Percentiles rank a stretch among this genome's conserved stretches.
phyloP scores from a whole-genome alignment of 1,140 invertebrate genomes.

The Drosophila equinoxialis region DNA sequence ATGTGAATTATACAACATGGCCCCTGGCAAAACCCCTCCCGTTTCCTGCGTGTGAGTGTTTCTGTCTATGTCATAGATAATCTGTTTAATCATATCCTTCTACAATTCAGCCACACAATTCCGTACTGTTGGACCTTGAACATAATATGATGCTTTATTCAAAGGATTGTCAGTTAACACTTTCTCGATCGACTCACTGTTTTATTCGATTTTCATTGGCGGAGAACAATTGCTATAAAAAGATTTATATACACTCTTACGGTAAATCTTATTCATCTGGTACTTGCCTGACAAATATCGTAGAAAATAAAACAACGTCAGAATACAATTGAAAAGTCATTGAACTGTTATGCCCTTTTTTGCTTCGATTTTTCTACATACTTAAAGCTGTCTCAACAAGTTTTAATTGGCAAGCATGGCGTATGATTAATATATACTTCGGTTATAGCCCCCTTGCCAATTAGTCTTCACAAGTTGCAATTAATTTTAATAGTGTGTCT shows the following conservation, averaged over 20 bases:
- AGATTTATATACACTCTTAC: background rate
- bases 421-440: conserved; percentile 64
- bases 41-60: background rate
- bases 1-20: conserved; percentile 42
- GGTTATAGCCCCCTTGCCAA: conserved; percentile 28
- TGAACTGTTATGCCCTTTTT: conserved; percentile 34
- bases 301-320: conserved; percentile 32
- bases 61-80: background rate
- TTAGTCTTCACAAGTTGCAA: conserved; percentile 32
- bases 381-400: conserved; percentile 15
- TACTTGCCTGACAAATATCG: background rate
- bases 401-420: conserved; percentile 38
- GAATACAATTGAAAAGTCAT: conserved; percentile 43
- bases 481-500: background rate
- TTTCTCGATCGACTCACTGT: background rate
- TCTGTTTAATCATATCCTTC: conserved; percentile 5
- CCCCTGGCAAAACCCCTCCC: conserved; percentile 10
- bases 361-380: conserved; percentile 17
- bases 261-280: background rate
- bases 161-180: background rate
- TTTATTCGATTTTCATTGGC: background rate
- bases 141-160: background rate
- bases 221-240: too few species aligned
- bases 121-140: background rate
- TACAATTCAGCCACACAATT: background rate